phyloP scores from a whole-genome alignment of 2,113 vertebrate genomes.

The Ascaphus truei region DNA sequence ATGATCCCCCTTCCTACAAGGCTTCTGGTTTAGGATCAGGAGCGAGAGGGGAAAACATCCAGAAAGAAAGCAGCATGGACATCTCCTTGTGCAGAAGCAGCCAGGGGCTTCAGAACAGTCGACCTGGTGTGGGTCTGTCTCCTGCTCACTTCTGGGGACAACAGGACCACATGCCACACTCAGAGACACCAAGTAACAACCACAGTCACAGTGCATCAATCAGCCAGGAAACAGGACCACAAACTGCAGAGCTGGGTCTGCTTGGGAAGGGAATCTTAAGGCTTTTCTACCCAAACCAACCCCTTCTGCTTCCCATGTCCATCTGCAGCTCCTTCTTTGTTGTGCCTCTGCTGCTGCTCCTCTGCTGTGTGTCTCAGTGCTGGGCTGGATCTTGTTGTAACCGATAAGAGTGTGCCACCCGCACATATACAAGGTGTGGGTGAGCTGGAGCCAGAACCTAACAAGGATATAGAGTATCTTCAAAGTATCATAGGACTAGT shows the following conservation, averaged over 20 bases:
- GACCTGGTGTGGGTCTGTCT: not conserved
- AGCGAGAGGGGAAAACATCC: not conserved
- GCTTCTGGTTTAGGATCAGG: no score
- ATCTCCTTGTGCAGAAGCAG: not conserved
- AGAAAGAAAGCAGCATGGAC: not conserved
- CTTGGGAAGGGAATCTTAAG: not conserved
- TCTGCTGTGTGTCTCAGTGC: not conserved
- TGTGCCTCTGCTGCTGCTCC: conserved; percentile 5
- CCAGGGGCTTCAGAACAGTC: not conserved
- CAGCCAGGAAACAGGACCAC: no score
- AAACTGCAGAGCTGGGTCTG: not conserved
- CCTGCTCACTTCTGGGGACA: no score
- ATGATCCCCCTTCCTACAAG: no score
- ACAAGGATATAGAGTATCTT: no score
- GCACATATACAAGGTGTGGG: no score
- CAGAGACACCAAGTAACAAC: not conserved
- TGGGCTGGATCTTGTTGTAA: conserved; percentile 13
- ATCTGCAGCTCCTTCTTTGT: conserved; percentile 8
- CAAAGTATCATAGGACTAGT: no score
- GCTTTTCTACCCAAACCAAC: not conserved
- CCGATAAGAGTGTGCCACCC: no score
- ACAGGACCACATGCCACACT: not conserved
- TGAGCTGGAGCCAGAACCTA: no score
- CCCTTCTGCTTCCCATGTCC: not conserved
- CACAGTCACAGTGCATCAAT: no score